phyloP scores from a whole-genome alignment of 2,113 vertebrate species.

The Trogon melanurus region DNA sequence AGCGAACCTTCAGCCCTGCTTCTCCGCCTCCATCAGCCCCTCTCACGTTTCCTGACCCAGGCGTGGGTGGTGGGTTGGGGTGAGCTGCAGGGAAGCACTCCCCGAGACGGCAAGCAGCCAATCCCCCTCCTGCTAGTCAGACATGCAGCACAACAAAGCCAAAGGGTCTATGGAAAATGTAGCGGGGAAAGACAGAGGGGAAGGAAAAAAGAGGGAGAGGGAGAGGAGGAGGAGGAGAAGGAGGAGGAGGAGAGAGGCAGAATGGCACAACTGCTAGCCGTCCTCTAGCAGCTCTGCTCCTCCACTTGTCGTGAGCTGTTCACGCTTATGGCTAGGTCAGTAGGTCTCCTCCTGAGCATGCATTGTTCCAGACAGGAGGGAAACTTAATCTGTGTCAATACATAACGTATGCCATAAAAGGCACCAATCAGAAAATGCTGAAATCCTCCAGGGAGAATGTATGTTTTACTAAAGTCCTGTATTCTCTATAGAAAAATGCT shows the following conservation, averaged over 20 bases:
- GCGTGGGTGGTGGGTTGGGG: slow-evolving; percentile 61
- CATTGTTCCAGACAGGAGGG: slow-evolving; percentile 70
- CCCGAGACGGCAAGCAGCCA: slow-evolving; percentile 79
- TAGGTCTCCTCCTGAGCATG: slow-evolving; percentile 58
- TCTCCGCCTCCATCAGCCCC: slow-evolving; percentile 80
- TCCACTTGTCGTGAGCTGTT: background rate
- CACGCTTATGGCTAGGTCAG: slow-evolving; percentile 38
- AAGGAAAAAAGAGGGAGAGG: background rate
- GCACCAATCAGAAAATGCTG: slow-evolving; percentile 31
- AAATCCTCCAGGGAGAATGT: background rate
- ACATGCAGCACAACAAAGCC: slow-evolving; percentile 80
- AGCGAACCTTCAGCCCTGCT: slow-evolving; percentile 68
- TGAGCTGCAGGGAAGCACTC: slow-evolving; percentile 74
- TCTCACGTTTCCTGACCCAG: slow-evolving; percentile 70
- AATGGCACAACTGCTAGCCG: background rate
- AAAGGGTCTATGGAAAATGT: background rate
- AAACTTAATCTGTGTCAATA: slow-evolving; percentile 76
- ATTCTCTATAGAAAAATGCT: background rate
- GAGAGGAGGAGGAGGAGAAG: slow-evolving; percentile 23
- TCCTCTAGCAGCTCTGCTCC: slow-evolving; percentile 8
- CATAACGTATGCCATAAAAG: slow-evolving; percentile 56
- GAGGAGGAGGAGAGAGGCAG: slow-evolving; percentile 14
- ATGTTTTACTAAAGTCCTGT: background rate
- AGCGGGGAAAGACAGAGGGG: background rate
- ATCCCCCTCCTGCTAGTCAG: slow-evolving; percentile 83